Base-by-base conservation (phyloP, 1,140 invertebrate genomes). In the Vollenhovia emeryi region DNA sequence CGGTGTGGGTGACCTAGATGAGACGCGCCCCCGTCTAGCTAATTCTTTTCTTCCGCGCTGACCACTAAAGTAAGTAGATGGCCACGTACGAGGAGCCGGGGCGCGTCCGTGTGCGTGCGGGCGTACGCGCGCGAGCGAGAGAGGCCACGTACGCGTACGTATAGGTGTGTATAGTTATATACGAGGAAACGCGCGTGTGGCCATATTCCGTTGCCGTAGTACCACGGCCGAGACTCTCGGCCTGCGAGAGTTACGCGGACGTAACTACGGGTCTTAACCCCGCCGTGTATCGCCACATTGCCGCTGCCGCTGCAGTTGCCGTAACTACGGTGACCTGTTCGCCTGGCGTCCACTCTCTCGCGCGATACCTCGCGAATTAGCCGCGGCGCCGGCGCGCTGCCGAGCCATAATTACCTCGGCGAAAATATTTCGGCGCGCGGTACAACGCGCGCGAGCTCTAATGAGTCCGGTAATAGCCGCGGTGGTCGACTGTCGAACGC, bases 41-140 rank as follows among this genome's bases (percentile, higher is more conserved):
- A 94, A 94, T 94, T 94, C 94, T 94, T 94, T 94, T 94, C 93
- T 94, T 93, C 92, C 92, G 91, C 93, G 92, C 91, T 93, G 93
- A 93, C 93, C 94, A 93, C 94, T 94, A 93, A 94, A 94, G 93
- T 94, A 94, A 94, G 93, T 94, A 94, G 93, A 94, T 94, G 93
- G 93, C 91, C 92, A 92, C 92, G 92, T 94, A 93, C 92, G 62
- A 79, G 90, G 79, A 64, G 69, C n/a, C 24, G 50, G n/a, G 30
- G 75, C 57, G 74, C 13, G 83, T 50, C n/a, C 78, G 83, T 85
- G 75, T 59, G 82, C 36, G 40, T 24, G 64, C 33, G 27, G n/a
- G 33, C 11, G 13, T 83, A 24, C 50, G 60, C 52, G 18, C 30
- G 69, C 76, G 62, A 71, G 55, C 27, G 50, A 48, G 48, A 33